These are phyloP conservation scores for Hypena proboscidalis DNA, from an alignment of 2,888 invertebrate species.

Conservation along the genomic window DNA sequence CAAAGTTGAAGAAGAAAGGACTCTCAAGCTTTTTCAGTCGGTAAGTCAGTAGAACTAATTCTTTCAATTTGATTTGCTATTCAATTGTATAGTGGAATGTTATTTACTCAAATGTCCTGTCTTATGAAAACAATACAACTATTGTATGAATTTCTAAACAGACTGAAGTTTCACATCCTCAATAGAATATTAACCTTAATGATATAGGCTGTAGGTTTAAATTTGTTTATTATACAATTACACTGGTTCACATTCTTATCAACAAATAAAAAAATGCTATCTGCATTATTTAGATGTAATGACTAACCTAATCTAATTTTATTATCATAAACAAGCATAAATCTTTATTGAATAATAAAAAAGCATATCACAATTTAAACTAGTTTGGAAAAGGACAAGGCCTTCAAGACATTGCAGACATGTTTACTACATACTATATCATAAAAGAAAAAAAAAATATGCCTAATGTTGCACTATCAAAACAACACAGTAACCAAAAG, in stretches of 20 bases:
- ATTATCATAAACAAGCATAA: too few relatives aligned
- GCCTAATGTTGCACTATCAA: too few relatives aligned
- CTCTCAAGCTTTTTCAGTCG: conserved; percentile 87
- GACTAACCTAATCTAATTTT: conserved; percentile 2
- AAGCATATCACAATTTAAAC: too few relatives aligned
- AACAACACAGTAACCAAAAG: too few relatives aligned
- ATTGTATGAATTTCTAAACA: neutral
- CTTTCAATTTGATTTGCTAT: conserved; percentile 1
- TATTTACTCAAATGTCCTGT: neutral
- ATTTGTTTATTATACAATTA: neutral
- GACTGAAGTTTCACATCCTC: neutral
- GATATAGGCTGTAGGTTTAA: too few relatives aligned
- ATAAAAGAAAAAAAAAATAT: too few relatives aligned
- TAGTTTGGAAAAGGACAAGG: too few relatives aligned
- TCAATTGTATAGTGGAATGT: neutral
- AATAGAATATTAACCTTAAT: neutral
- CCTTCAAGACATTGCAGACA: too few relatives aligned
- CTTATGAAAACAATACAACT: neutral
- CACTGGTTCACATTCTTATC: neutral
- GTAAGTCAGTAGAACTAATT: too few relatives aligned
- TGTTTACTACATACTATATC: too few relatives aligned
- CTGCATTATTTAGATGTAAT: neutral
- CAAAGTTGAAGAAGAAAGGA: conserved; percentile 86
- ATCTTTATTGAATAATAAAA: too few relatives aligned
- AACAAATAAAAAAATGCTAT: neutral